Evolutionary conservation across 2,797 vertebrate species (phyloP).

Genomic region (Pipistrellus kuhlii): DNA sequence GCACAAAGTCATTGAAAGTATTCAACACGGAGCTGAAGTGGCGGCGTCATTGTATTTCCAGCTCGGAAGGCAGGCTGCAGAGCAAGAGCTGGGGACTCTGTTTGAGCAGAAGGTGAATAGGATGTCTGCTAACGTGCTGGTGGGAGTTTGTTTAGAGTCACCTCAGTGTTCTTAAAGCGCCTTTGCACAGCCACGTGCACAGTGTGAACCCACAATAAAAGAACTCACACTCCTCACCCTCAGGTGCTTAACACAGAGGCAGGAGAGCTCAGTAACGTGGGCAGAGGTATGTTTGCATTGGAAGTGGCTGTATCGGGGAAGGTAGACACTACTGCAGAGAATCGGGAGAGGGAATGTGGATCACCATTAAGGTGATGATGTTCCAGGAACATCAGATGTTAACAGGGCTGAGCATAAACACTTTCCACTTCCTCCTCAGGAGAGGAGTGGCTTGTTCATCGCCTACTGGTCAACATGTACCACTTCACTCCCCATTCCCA

Average conservation of each 20-base stretch:
- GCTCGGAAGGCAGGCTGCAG: neutral
- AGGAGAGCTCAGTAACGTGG: neutral
- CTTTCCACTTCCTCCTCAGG: neutral
- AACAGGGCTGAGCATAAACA: neutral
- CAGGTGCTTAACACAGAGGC: neutral
- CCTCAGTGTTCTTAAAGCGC: neutral
- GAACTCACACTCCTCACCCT: neutral
- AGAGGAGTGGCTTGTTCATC: neutral
- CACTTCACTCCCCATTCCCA: too few relatives aligned
- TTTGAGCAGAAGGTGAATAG: neutral
- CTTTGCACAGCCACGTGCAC: neutral
- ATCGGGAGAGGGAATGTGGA: neutral
- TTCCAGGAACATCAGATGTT: conserved; percentile 8
- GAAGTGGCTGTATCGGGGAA: neutral
- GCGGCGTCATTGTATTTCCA: neutral
- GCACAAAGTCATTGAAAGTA: neutral
- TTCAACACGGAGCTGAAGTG: neutral
- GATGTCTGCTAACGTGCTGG: neutral
- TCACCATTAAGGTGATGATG: neutral
- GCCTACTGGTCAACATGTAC: neutral
- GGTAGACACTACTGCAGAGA: neutral
- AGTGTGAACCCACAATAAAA: conserved; percentile 7
- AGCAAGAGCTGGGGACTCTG: neutral
- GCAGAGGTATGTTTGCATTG: neutral
- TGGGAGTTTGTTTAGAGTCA: neutral